Base-by-base conservation (phyloP, 2,888 invertebrate genomes). In the Panorpa germanica region DNA sequence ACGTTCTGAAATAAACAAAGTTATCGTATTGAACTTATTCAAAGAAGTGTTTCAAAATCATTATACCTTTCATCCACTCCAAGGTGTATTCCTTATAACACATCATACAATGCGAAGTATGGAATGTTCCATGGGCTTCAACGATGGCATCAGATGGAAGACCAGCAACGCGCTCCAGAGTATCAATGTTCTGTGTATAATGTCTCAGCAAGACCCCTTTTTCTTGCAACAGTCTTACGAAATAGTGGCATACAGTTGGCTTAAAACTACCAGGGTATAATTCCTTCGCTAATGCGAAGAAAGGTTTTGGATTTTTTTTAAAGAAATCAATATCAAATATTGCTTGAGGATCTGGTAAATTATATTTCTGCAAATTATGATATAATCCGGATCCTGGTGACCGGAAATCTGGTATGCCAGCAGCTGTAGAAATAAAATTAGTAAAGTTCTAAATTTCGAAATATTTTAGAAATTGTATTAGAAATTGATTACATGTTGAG, bases 321-420 rank as follows among this genome's bases (percentile, higher is more conserved):
- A 96, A 96, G 53, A 77, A 93, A 34, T 71, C 70, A 30, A 93
- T 63, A 47, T 88, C 83, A 50, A 96, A 96, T 42, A 96, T 82
- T 2, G 86, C 82, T 48, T 83, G 78, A 1, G 93, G 91, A 55
- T 83, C 69, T 0, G 90, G 86, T 24, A 96, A 58, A 39, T 91
- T 71, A 51, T 90, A 95, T 48, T 91, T 83, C 41, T 78, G 68
- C 25, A 96, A 59, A 50, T 93, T 91, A 49, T 80, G 70, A 49
- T 95, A 96, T 2, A 96, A 59, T 0, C 95, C 95, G 31, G 81
- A 80, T 16, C 76, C 82, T 1, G 91, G 90, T 12, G 88, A 85
- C 13, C 95, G 71, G 50, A 95, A 95, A 50, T 95, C 95, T 12
- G 95, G 95, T 41, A 95, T 93, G 19, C 95, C 95, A 32, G 88